These are phyloP conservation scores for Drosophila helvetica DNA, from an alignment of 2,888 invertebrate species.

Conservation along the genomic window DNA sequence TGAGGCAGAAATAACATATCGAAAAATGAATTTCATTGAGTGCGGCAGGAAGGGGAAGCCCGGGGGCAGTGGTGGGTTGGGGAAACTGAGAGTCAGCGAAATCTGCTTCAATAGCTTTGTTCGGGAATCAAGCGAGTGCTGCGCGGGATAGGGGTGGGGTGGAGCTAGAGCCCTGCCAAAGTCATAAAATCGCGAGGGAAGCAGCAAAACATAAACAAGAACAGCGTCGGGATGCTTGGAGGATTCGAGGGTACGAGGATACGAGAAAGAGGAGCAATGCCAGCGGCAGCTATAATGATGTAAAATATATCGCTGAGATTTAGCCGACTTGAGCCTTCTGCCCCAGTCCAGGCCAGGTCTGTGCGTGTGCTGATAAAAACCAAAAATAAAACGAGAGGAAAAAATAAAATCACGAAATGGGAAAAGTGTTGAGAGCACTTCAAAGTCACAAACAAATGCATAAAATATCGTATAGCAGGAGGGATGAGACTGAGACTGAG, in stretches of 20 bases:
- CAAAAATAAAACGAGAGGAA: slow-evolving; percentile 27
- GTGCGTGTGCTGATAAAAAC: slow-evolving; percentile 73
- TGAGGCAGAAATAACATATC: slow-evolving; percentile 68
- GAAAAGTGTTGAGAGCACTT: slow-evolving; percentile 62
- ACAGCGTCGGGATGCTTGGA: slow-evolving; percentile 16
- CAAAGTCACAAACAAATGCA: slow-evolving; percentile 76
- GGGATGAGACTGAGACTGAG: not conserved
- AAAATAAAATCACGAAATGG: slow-evolving; percentile 18
- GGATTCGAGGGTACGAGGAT: not conserved
- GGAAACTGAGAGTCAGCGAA: slow-evolving; percentile 72
- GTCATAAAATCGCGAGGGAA: slow-evolving; percentile 75
- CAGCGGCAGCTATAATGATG: slow-evolving; percentile 69
- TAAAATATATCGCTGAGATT: slow-evolving; percentile 78
- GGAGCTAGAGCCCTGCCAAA: slow-evolving; percentile 49
- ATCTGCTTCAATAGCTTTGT: slow-evolving; percentile 70
- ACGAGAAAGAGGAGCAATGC: slow-evolving; percentile 33
- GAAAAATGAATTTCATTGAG: slow-evolving; percentile 74
- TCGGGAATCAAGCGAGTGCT: slow-evolving; percentile 19
- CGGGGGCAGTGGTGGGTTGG: slow-evolving; percentile 1
- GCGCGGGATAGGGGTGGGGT: slow-evolving; percentile 1
- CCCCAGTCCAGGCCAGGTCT: slow-evolving; percentile 58
- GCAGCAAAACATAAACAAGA: slow-evolving; percentile 65
- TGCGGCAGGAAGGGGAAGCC: slow-evolving; percentile 12
- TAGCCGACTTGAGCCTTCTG: slow-evolving; percentile 58
- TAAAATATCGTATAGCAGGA: slow-evolving; percentile 54